Base-by-base conservation (phyloP, 2,888 invertebrate species). In the Harpagoxenus sublaevis region DNA sequence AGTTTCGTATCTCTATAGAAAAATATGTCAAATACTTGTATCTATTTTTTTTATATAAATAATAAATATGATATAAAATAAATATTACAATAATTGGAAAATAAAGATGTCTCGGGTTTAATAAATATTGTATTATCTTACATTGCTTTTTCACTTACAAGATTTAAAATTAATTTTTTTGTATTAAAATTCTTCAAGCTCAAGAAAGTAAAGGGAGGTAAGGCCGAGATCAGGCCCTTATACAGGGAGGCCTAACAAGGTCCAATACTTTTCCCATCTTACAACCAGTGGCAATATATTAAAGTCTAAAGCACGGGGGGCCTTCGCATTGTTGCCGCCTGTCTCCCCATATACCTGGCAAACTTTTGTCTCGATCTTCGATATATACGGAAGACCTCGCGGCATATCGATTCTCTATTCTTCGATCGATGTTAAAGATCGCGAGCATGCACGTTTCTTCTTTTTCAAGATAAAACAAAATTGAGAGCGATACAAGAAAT, bases 171-270 rank as follows among this genome's bases (percentile, higher is more conserved):
- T 23, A 31, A 45, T 35, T 51, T 55, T 51, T 82, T 94, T 94
- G 93, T 94, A 94, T 94, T 94, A 94, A 94, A 94, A 94, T 94
- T 94, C 94, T 94, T 91, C 90, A 31, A 89, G 91, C 92, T 92
- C 90, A 91, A 92, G 92, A 93, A 93, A 94, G 91, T 88, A 87
- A 86, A 87, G 84, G 74, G 82, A 83, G 77, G 79, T 87, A 84
- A 82, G 86, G 84, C 60, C 83, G 87, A 68, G 83, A 82, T 42
- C 89, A 93, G 92, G 92, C 92, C 94, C 94, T 94, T 95, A 95
- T 94, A 94, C 93, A 94, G 94, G 92, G 92, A 93, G 91, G 93
- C 92, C 91, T 95, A 95, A 95, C 94, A 94, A 94, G 94, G 92
- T 92, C 93, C 94, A 93, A 94, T 94, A 94, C 94, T 94, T 95